These are phyloP conservation scores for Pygocentrus nattereri DNA, from an alignment of 2,797 vertebrate genomes.

Conservation along the genomic window DNA sequence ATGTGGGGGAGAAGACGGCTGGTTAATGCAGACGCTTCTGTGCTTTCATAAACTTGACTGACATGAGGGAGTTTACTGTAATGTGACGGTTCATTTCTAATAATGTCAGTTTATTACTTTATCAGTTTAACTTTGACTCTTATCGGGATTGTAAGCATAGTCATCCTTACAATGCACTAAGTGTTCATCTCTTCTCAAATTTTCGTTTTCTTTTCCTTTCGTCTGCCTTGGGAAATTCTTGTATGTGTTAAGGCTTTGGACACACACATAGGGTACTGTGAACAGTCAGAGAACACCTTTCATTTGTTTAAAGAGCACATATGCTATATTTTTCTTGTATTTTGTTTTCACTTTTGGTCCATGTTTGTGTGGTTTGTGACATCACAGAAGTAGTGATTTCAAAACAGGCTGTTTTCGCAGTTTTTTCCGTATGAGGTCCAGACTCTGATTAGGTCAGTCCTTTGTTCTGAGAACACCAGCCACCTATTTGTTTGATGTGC, in stretches of 20 bases:
- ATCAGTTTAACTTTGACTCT: slow-evolving; percentile 15
- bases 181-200: neutral
- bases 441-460: too few relatives aligned
- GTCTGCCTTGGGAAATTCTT: neutral
- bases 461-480: too few relatives aligned
- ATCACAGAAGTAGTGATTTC: too few relatives aligned
- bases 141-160: neutral
- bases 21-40: slow-evolving; percentile 39
- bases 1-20: slow-evolving; percentile 10
- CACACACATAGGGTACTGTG: too few relatives aligned
- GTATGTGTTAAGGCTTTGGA: neutral
- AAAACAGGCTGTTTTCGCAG: too few relatives aligned
- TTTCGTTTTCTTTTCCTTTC: neutral
- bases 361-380: too few relatives aligned
- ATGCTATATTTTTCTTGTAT: too few relatives aligned
- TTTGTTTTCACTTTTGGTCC: too few relatives aligned
- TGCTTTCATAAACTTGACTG: slow-evolving; percentile 35
- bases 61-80: slow-evolving; percentile 1
- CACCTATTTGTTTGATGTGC: too few relatives aligned
- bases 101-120: neutral
- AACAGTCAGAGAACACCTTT: too few relatives aligned
- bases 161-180: neutral
- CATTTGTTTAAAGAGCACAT: too few relatives aligned
- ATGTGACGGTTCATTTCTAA: neutral
- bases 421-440: too few relatives aligned